Percentiles rank a stretch among this genome's conserved stretches.
These are phyloP conservation scores for Drosophila helvetica DNA, from an alignment of 2,888 invertebrate genomes.

Conservation along the genomic window DNA sequence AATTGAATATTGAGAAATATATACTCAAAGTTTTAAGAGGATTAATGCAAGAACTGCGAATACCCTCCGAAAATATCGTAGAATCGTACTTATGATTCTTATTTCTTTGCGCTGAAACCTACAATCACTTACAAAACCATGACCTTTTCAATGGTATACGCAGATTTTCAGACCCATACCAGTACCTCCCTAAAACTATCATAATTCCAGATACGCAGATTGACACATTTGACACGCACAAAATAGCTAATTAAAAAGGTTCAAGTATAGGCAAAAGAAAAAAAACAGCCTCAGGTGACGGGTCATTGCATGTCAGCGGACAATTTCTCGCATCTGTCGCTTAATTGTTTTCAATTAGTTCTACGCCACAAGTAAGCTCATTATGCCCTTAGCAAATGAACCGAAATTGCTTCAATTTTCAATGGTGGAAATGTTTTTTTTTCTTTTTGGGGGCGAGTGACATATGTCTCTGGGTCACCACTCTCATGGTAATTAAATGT, in stretches of 20 bases:
- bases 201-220: not conserved
- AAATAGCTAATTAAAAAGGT: not conserved
- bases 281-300: constrained; percentile 22
- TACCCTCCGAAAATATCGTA: not conserved
- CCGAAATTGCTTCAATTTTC: constrained; percentile 23
- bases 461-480: constrained; percentile 19
- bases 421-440: constrained; percentile 8
- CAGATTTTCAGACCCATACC: not conserved
- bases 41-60: too few relatives aligned
- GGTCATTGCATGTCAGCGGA: constrained; percentile 46
- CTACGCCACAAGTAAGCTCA: constrained; percentile 36
- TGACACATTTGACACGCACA: constrained; percentile 7
- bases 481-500: constrained; percentile 52
- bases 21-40: not conserved
- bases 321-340: constrained; percentile 40
- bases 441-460: not conserved
- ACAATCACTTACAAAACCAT: not conserved
- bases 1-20: not conserved
- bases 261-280: not conserved
- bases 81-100: not conserved
- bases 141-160: not conserved
- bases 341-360: constrained; percentile 61
- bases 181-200: not conserved
- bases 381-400: constrained; percentile 47
- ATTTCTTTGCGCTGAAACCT: not conserved